These are phyloP conservation scores for Steatornis caripensis DNA, from an alignment of 2,113 vertebrate genomes.

Conservation along the genomic window DNA sequence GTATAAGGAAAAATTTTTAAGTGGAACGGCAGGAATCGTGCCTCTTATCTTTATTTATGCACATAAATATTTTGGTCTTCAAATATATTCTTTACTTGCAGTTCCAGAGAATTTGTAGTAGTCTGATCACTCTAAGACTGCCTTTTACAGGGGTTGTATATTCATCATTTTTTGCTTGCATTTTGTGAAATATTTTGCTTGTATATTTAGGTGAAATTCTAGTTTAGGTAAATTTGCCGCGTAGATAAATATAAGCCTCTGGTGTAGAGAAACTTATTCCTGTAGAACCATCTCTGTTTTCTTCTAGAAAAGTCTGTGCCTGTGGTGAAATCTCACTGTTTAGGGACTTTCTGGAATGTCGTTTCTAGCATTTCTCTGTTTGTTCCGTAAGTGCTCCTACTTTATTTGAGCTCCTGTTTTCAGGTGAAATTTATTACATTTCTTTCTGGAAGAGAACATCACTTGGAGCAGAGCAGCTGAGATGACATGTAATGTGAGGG, in stretches of 20 bases:
- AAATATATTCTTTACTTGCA: not conserved
- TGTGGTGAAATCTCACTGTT: not conserved
- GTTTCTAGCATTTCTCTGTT: not conserved
- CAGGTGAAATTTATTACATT: not conserved
- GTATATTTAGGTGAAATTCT: not conserved
- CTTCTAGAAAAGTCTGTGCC: not conserved
- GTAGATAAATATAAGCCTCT: not conserved
- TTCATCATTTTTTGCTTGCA: not conserved
- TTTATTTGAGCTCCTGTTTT: not conserved
- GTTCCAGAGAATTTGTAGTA: not conserved
- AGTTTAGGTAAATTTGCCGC: not conserved
- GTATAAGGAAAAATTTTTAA: not conserved
- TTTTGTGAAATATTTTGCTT: not conserved
- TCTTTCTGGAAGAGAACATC: not conserved
- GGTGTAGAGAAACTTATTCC: not conserved
- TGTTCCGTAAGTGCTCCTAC: not conserved
- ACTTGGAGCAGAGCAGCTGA: not conserved
- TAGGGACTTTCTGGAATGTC: not conserved
- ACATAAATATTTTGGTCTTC: not conserved
- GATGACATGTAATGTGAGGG: not conserved
- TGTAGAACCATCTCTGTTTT: not conserved
- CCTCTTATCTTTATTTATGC: not conserved
- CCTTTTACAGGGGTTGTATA: not conserved
- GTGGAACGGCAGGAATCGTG: not conserved
- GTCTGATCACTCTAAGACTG: not conserved